Evolutionary conservation across 2,797 vertebrate genomes (phyloP), one percentile per base, ranked within the genome.

Genomic region (Gadopsis marmoratus): DNA sequence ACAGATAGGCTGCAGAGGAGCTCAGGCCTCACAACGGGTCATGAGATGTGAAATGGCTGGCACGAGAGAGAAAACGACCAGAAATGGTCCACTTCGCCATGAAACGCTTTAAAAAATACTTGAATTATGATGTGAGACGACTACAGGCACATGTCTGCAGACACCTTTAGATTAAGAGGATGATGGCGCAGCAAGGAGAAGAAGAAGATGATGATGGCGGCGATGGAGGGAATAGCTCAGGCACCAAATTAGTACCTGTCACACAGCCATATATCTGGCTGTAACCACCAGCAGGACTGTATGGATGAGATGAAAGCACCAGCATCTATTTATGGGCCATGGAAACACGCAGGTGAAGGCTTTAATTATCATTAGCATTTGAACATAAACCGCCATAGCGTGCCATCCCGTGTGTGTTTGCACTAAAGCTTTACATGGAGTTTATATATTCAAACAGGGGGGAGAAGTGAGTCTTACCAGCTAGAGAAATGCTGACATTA

Each of bases 161-260:
- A 70, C 78, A 67, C 61, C 71, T 80, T 74, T 35, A 54, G 63
- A 81, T 81, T 56, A 65, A 58, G 80, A 61, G 47, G 56, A 76
- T 31, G 61, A 3, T 43, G 39, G 51, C 29, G 76, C 50, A 64
- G 83, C 1, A 14, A 39, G 76, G 62, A 33, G 70, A 64, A 21
- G 76, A 74, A 73, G 83, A 39, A 63, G 71, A 26, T 12, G 63
- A 54, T 82, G 79, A 61, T 84, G 80, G 55, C 74, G 84, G 67
- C 76, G 76, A 78, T 17, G 41, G 62, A 60, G 60, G 78, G 69
- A 83, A 86, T 61, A 16, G 71, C 60, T 77, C 31, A 50, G 82
- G 71, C 82, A 85, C 71, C 76, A 90, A 89, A 91, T 90, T 79
- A 89, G 85, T 84, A 50, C 45, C 85, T 89, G 85, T 82, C 88